Base-by-base conservation (phyloP, 53 echinoderm and acorn worm species). In the Holothuria scabra region DNA sequence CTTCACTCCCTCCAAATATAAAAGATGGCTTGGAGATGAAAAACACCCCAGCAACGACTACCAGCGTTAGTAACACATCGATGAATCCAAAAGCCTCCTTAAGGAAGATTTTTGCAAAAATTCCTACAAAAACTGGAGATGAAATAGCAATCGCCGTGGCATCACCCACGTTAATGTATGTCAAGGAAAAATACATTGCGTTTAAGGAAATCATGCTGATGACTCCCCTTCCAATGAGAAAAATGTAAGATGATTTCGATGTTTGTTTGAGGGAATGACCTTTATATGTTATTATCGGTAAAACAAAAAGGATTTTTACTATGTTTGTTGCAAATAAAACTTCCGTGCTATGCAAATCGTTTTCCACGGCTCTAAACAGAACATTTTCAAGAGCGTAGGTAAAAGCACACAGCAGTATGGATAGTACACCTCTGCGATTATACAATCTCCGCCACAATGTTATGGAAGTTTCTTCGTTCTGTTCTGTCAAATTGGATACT, bases 31-130 rank as follows among this genome's bases (percentile, higher is more conserved):
- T 30, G 4, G 70, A 18, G 10, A 70, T 70, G 21, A 70, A 44
- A 38, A 32, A 33, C 14, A 70, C 41, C 10, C 70, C 70, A 5
- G 10, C 33, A 35, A 70, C n/a, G 11, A 22, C 38, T 9, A 38
- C 70, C 11, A 37, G 11, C 4, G 34, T 35, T 10, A 38, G 23
- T 41, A 70, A 13, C 3, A 12, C 22, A 35, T 70, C 70, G 14
- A 35, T 16, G 41, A 70, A n/a, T 23, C 34, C 22, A 16, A 31
- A 38, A 18, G 70, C 3, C 34, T 70, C 70, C 70, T 70, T 70
- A 21, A 70, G 34, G 29, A 70, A 70, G 16, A 70, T 70, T 38
- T 21, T 33, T 22, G 70, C 70, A n/a, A 70, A 70, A 19, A 70
- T 70, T 1, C 34, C 70, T 14, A 70, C 31, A 35, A 70, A 70